Percentiles rank a stretch among this genome's conserved stretches.
These are phyloP conservation scores for Phalera bucephala DNA, from an alignment of 2,888 invertebrate genomes.

Conservation along the genomic window DNA sequence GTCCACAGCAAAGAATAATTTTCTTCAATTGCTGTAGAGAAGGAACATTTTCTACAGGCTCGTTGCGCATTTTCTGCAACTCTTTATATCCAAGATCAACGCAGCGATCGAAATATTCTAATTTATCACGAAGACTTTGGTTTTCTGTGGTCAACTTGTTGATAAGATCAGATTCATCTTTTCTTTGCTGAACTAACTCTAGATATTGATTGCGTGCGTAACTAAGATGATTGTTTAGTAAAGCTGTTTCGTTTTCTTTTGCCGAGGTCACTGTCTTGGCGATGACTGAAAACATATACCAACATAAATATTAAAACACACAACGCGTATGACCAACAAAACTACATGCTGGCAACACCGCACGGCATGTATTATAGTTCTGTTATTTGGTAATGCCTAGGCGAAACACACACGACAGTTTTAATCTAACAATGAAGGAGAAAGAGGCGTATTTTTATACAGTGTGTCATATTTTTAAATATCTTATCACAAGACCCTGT, in stretches of 20 bases:
- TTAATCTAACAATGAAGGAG: too few relatives aligned
- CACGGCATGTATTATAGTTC: too few relatives aligned
- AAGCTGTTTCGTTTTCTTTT: slow-evolving; percentile 44
- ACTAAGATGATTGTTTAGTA: slow-evolving; percentile 38
- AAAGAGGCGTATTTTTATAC: too few relatives aligned
- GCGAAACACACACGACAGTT: too few relatives aligned
- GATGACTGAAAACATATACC: slow-evolving; percentile 38
- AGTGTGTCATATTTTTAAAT: too few relatives aligned
- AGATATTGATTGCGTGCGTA: slow-evolving; percentile 38
- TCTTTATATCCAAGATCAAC: slow-evolving; percentile 52
- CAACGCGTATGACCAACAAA: too few relatives aligned
- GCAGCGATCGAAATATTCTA: slow-evolving; percentile 38
- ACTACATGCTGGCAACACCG: too few relatives aligned
- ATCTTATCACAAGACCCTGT: too few relatives aligned
- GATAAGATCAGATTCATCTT: slow-evolving; percentile 29
- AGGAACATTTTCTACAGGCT: slow-evolving; percentile 31
- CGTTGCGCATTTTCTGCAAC: slow-evolving; percentile 41
- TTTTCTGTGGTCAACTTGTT: slow-evolving; percentile 39
- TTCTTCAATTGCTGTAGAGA: slow-evolving; percentile 44
- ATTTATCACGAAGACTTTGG: slow-evolving; percentile 33
- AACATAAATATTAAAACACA: background rate
- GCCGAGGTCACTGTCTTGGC: slow-evolving; percentile 44
- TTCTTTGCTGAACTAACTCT: slow-evolving; percentile 35
- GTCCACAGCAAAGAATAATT: slow-evolving; percentile 49
- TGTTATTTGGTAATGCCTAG: too few relatives aligned